A percentile compares a stretch with the other conserved stretches of the same genome.
phyloP scores from a whole-genome alignment of 2,113 vertebrate species.

The Xenopus borealis region DNA sequence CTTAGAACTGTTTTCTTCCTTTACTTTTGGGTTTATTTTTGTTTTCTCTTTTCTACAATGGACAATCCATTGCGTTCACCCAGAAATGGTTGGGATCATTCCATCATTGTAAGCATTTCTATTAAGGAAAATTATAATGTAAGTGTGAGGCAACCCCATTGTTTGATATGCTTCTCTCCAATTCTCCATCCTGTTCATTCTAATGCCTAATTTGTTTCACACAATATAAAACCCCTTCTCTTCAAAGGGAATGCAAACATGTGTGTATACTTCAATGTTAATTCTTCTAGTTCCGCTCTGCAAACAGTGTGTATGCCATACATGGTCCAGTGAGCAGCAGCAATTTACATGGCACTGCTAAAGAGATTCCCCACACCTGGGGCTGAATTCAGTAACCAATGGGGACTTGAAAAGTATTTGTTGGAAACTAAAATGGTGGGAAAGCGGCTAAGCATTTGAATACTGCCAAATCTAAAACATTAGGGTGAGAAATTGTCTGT shows the following conservation, averaged over 20 bases:
- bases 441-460: neutral
- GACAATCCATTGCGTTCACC: too few relatives aligned
- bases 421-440: neutral
- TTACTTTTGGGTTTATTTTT: too few relatives aligned
- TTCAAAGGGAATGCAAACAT: conserved; percentile 35
- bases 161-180: neutral
- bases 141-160: too few relatives aligned
- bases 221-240: conserved; percentile 1
- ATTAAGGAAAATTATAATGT: too few relatives aligned
- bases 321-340: conserved; percentile 8
- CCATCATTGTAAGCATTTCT: too few relatives aligned
- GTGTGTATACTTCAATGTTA: conserved; percentile 20
- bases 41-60: too few relatives aligned
- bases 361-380: conserved; percentile 22
- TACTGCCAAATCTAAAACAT: neutral
- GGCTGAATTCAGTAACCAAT: neutral
- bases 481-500: too few relatives aligned
- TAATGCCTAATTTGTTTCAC: conserved; percentile 34
- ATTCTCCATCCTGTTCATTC: conserved; percentile 12
- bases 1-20: too few relatives aligned
- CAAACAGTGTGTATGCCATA: conserved; percentile 17
- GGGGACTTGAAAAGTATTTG: neutral
- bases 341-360: conserved; percentile 26
- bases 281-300: conserved; percentile 11
- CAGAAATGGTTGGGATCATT: too few relatives aligned